phyloP scores from a whole-genome alignment of 2,888 invertebrate genomes.

The Tenodera sinensis region DNA sequence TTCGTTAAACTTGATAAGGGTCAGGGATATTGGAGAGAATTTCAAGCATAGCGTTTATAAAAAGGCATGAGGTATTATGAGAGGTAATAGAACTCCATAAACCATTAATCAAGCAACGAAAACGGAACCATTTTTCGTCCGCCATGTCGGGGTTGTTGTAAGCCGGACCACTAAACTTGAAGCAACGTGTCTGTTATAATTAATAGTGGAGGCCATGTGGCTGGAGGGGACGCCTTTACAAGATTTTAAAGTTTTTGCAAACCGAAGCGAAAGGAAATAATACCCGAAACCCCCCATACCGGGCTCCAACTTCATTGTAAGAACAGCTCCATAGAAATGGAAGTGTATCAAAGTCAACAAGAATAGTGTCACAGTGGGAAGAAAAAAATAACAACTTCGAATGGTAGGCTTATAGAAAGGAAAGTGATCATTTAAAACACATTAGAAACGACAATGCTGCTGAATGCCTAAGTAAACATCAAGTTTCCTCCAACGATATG shows the following conservation, averaged over 20 bases:
- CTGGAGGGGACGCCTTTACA: not conserved
- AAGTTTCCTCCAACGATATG: not conserved
- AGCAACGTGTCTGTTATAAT: conserved; percentile 3
- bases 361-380: not conserved
- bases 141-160: not conserved
- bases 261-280: conserved; percentile 2
- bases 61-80: not conserved
- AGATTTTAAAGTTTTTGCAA: not conserved
- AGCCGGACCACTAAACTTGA: not conserved
- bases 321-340: not conserved
- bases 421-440: not conserved
- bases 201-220: conserved; percentile 2
- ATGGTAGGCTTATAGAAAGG: not conserved
- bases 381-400: not conserved
- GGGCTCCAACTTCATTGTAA: not conserved
- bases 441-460: not conserved
- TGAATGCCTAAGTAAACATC: not conserved
- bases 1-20: not conserved
- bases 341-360: not conserved
- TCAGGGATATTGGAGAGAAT: not conserved
- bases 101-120: conserved; percentile 13
- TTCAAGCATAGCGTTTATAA: not conserved
- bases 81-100: not conserved
- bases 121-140: conserved; percentile 9
- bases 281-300: not conserved